phyloP scores from a whole-genome alignment of 2,888 invertebrate species.

The Anodontia alba region DNA sequence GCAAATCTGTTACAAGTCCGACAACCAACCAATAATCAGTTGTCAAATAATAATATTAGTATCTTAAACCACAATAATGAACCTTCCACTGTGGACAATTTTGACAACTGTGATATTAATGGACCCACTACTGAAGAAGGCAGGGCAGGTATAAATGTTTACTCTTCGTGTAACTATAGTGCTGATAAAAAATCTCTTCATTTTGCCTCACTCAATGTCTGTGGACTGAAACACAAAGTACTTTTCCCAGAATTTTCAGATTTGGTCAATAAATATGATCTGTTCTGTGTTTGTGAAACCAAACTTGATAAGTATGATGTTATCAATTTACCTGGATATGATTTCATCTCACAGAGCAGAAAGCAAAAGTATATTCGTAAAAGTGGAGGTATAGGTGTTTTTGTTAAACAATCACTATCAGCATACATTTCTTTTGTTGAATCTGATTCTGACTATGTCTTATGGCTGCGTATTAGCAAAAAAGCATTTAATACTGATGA shows the following conservation, averaged over 20 bases:
- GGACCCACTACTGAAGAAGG: background rate
- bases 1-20: background rate
- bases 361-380: too few relatives aligned
- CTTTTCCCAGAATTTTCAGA: conserved; percentile 2
- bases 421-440: background rate
- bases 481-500: background rate
- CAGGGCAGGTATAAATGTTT: background rate
- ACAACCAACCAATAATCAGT: background rate
- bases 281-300: background rate
- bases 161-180: background rate
- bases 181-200: background rate
- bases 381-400: too few relatives aligned
- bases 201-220: conserved; percentile 3
- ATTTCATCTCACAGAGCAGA: too few relatives aligned
- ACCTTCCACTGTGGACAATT: background rate
- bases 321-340: too few relatives aligned
- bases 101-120: background rate
- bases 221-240: background rate
- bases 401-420: background rate
- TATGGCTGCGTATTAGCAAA: background rate
- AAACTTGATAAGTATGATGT: too few relatives aligned
- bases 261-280: conserved; percentile 6
- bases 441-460: too few relatives aligned
- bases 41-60: background rate
- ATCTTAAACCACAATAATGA: background rate